Evolutionary conservation across 1,140 invertebrate species (phyloP).

Genomic region (Lineus longissimus): DNA sequence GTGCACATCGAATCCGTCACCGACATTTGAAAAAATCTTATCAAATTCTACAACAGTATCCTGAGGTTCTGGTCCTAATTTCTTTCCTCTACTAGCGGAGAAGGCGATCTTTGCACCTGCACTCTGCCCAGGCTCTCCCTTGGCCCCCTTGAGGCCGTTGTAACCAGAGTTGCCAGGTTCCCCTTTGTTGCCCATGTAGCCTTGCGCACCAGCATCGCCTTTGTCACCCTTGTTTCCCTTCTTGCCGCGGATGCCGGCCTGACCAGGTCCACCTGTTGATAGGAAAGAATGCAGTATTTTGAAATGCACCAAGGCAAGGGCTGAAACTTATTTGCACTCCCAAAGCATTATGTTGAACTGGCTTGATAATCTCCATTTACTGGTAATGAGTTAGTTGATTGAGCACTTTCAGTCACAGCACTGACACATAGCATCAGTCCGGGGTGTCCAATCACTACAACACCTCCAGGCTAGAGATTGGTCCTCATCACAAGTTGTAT

Average conservation of each 20-base stretch:
- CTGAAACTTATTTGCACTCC: no score
- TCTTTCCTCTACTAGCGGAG: slow-evolving; percentile 40
- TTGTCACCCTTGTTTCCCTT: slow-evolving; percentile 23
- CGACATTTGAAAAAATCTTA: slow-evolving; percentile 44
- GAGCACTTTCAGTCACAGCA: no score
- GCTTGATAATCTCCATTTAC: no score
- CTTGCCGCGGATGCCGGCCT: slow-evolving; percentile 17
- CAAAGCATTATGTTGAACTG: no score
- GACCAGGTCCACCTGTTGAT: slow-evolving; percentile 11
- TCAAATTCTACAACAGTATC: slow-evolving; percentile 49
- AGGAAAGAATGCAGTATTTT: background rate
- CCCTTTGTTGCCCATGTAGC: slow-evolving; percentile 23
- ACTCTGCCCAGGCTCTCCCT: slow-evolving; percentile 19
- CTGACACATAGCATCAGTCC: no score
- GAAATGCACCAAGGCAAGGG: no score
- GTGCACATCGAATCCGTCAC: slow-evolving; percentile 43
- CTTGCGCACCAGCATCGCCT: slow-evolving; percentile 22
- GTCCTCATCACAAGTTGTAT: no score
- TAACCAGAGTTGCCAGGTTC: slow-evolving; percentile 29
- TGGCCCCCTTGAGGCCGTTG: slow-evolving; percentile 30
- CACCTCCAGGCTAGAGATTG: no score
- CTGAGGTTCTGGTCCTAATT: slow-evolving; percentile 46
- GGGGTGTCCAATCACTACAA: no score
- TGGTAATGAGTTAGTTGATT: no score
- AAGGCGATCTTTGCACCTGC: slow-evolving; percentile 35